Evolutionary conservation across 1,140 invertebrate genomes (phyloP).

Genomic region (Phthorimaea operculella): DNA sequence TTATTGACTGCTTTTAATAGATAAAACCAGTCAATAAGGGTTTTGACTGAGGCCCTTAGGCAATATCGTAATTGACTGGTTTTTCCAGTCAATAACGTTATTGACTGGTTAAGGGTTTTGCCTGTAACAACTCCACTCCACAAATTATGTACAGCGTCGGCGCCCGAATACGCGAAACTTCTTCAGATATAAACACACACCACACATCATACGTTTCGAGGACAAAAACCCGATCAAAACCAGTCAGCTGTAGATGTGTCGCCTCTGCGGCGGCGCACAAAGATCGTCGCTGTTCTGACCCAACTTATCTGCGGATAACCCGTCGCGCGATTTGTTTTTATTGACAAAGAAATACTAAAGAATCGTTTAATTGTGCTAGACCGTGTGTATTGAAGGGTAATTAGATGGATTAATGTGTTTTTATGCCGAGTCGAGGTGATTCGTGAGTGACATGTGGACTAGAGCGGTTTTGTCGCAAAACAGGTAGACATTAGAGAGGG

Average conservation of each 20-base stretch:
- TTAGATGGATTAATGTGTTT: neutral
- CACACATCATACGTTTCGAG: neutral
- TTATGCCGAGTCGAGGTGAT: neutral
- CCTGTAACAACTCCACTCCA: no score
- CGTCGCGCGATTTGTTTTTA: neutral
- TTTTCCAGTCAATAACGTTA: no score
- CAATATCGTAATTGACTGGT: no score
- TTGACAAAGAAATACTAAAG: neutral
- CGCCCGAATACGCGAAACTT: no score
- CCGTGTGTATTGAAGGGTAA: neutral
- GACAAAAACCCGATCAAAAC: slow-evolving; percentile 4
- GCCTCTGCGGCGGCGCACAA: neutral
- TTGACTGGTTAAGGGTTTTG: no score
- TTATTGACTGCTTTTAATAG: no score
- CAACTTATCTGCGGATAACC: slow-evolving; percentile 1
- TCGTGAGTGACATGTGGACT: neutral
- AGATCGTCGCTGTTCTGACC: neutral
- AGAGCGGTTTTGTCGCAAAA: neutral
- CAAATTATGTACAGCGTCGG: no score
- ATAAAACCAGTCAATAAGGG: no score
- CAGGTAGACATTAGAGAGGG: slow-evolving; percentile 7
- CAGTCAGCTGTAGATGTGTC: neutral
- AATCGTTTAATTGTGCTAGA: neutral
- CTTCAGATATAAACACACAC: no score
- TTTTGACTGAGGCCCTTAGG: no score